Evolutionary conservation across 2,888 invertebrate species (phyloP), one percentile per base, ranked within the genome.

Genomic region (Drosophila aldrichi): DNA sequence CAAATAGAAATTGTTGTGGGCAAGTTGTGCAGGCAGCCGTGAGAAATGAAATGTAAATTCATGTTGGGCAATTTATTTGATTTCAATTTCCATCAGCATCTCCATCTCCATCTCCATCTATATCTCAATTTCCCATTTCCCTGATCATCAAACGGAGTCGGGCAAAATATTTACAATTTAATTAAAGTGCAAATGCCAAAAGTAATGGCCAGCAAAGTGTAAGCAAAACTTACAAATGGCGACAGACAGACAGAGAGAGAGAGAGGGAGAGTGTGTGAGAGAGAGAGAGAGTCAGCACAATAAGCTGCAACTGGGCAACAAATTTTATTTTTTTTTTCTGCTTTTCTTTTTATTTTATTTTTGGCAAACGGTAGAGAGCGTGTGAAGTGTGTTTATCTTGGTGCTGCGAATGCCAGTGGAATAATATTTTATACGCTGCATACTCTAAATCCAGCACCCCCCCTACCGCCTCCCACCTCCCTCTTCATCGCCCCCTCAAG

Each of bases 111-210:
- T 77, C 74, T 73, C 60, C 51, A 69, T 62, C 65, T 38, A 0
- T 3, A 10, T 32, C 32, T 8, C n/a, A 8, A n/a, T 16, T 40
- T 40, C 57, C 70, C 79, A 70, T 79, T 63, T 59, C 60, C 38
- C 16, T 6, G 74, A 61, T 61, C 69, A 63, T 34, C 61, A 57
- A 51, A 32, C 32, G 52, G 64, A 67, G 25, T 44, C 62, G 60
- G 57, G 55, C 71, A 69, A 83, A 82, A 81, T 83, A 83, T 87
- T 83, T 81, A 73, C 84, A 82, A 88, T 88, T 83, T 88, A 86
- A 83, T 83, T 88, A 88, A 83, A 85, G 70, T 72, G 74, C 77
- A 85, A 77, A 70, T 85, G 82, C 70, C 68, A 62, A 65, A 76
- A 67, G 70, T 78, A 77, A 81, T 81, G 77, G 49, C 62, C 59